phyloP scores from a whole-genome alignment of 1,140 invertebrate genomes.

The Platyscapa corneri region DNA sequence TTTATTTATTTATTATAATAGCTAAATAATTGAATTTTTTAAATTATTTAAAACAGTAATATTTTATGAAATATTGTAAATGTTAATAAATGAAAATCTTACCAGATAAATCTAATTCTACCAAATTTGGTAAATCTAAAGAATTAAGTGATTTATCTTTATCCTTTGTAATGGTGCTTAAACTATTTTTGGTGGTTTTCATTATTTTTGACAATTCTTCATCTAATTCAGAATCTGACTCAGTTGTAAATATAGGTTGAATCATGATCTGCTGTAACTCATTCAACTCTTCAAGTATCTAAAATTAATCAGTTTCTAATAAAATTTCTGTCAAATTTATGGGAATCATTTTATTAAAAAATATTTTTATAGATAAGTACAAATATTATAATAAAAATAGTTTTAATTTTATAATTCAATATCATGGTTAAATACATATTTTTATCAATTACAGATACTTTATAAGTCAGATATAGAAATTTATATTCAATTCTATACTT shows the following conservation, averaged over 20 bases:
- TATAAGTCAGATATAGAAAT: too few relatives aligned
- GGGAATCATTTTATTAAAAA: too few relatives aligned
- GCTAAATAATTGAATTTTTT: too few relatives aligned
- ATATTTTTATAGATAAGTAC: too few relatives aligned
- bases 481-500: too few relatives aligned
- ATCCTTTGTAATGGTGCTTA: not conserved
- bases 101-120: conserved; percentile 56
- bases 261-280: conserved; percentile 68
- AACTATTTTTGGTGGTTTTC: conserved; percentile 14
- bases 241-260: conserved; percentile 53
- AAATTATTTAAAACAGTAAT: not conserved
- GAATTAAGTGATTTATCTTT: conserved; percentile 47
- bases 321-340: not conserved
- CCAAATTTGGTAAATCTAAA: conserved; percentile 56
- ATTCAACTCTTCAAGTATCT: conserved; percentile 68
- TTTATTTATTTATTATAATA: too few relatives aligned
- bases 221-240: conserved; percentile 70
- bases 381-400: too few relatives aligned
- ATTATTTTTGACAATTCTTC: conserved; percentile 67
- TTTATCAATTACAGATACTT: too few relatives aligned
- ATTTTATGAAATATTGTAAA: not conserved
- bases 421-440: too few relatives aligned
- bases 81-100: conserved; percentile 27
- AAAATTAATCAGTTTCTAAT: conserved; percentile 38
- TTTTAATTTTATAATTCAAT: too few relatives aligned